These are phyloP conservation scores for Macropis europaea DNA, from an alignment of 2,888 invertebrate species.

Conservation along the genomic window DNA sequence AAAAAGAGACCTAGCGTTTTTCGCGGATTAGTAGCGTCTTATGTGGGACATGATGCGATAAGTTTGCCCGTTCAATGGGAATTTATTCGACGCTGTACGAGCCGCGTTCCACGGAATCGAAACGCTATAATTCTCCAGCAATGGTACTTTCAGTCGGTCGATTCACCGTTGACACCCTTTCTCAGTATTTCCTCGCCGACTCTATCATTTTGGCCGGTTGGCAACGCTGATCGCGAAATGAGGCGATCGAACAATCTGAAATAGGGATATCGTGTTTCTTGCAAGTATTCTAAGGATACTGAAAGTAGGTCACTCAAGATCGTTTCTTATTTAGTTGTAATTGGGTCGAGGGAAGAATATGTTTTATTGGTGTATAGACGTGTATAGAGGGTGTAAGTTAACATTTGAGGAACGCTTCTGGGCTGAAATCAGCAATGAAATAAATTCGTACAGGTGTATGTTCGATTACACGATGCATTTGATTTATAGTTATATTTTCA, in stretches of 20 bases:
- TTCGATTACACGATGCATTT: too few relatives aligned
- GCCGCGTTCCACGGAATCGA: background rate
- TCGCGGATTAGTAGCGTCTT: slow-evolving; percentile 21
- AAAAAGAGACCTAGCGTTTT: slow-evolving; percentile 4
- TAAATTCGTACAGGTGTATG: too few relatives aligned
- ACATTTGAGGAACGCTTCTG: too few relatives aligned
- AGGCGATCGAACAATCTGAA: background rate
- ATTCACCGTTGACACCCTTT: background rate
- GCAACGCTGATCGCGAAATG: background rate
- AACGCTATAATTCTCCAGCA: background rate
- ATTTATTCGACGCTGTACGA: slow-evolving; percentile 3
- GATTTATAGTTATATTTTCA: too few relatives aligned
- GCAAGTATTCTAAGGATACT: too few relatives aligned
- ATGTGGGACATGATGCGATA: slow-evolving; percentile 3
- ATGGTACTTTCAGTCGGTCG: background rate
- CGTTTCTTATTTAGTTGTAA: too few relatives aligned
- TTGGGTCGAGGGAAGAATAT: too few relatives aligned
- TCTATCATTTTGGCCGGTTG: background rate
- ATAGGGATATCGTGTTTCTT: background rate
- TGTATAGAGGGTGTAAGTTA: too few relatives aligned
- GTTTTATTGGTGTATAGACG: too few relatives aligned
- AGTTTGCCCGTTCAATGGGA: slow-evolving; percentile 7
- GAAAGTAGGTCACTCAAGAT: too few relatives aligned
- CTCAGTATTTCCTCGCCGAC: background rate
- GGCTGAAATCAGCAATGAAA: too few relatives aligned